Base-by-base conservation (phyloP, 2,113 vertebrate genomes). In the Periophthalmus modestus region DNA sequence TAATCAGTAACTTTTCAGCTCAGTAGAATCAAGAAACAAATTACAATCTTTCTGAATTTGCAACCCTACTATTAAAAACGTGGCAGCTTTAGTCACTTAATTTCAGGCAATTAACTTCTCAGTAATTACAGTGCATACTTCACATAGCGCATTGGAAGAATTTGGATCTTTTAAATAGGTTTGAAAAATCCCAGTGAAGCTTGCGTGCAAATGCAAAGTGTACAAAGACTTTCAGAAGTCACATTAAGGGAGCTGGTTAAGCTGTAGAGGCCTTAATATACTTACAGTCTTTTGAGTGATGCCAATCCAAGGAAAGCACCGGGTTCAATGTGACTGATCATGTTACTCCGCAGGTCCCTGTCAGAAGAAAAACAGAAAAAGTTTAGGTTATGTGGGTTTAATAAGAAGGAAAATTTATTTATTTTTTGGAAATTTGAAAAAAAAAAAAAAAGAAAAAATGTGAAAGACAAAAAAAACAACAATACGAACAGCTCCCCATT, bases 301-400 rank as follows among this genome's bases (percentile, higher is more conserved):
- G 92, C 87, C 85, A 99, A 94, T 63, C 96, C 97, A 72, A 95
- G 89, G 85, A 99, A 99, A 72, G 97, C 96, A 79, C 95, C 97
- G 5, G 97, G 95, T 85, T 98, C 96, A 82, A 99, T 96, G 34
- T 86, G 94, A 82, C 93, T 97, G 87, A 99, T 98, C 61, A 96
- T 86, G 92, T 99, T 99, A 87, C 97, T 99, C 88, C 95, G 95
- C 72, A 99, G 93, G 85, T 99, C 97, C 85, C 98, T 99, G 92
- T 68, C 66, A 70, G 63, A 73, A 21, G 36, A 69, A 18, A 58
- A 34, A 6, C 33, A 61, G 59, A 33, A 16, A 62, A 34, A 7
- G 48, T 66, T 72, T 11, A 69, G 66, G 50, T 68, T 7, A 71
- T 28, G 23, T 71, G 19, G 3, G 61, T 52, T 54, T 67, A 33